Percentiles rank a stretch among this genome's conserved stretches.
Conservation (phyloP, 2,888 invertebrate genomes). For the Parnassius smintheus region DNA sequence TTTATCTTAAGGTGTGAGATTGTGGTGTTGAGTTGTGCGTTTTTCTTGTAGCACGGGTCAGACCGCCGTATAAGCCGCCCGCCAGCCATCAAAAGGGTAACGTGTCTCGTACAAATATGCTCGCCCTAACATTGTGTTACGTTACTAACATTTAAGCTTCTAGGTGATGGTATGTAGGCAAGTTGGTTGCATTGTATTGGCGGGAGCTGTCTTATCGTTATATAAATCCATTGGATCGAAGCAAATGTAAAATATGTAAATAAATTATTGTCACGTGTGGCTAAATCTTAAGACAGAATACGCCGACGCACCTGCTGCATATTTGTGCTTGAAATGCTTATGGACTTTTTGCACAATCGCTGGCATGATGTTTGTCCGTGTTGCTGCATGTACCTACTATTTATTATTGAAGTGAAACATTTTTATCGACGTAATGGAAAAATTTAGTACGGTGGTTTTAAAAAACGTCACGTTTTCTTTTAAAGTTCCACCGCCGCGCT, state of each 20-base stretch:
- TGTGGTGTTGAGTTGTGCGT: slow-evolving; percentile 72
- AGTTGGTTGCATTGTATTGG: slow-evolving; percentile 48
- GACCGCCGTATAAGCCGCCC: slow-evolving; percentile 69
- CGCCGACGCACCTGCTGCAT: slow-evolving; percentile 43
- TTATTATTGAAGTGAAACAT: background rate
- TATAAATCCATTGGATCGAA: slow-evolving; percentile 26
- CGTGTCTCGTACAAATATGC: slow-evolving; percentile 53
- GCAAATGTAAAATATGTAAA: slow-evolving; percentile 43
- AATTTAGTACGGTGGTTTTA: too few species aligned
- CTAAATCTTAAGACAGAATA: slow-evolving; percentile 53
- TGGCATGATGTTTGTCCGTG: slow-evolving; percentile 24
- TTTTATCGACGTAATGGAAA: background rate
- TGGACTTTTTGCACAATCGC: slow-evolving; percentile 19
- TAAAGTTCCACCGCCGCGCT: too few species aligned
- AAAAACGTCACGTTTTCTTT: too few species aligned
- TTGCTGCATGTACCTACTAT: slow-evolving; percentile 17
- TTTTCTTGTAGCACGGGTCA: slow-evolving; percentile 74
- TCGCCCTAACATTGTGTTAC: slow-evolving; percentile 57
- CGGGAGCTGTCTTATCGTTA: slow-evolving; percentile 58
- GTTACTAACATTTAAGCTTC: slow-evolving; percentile 66
- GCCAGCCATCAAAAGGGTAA: slow-evolving; percentile 77
- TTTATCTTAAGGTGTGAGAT: slow-evolving; percentile 53
- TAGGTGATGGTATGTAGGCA: slow-evolving; percentile 70
- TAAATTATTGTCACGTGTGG: slow-evolving; percentile 32
- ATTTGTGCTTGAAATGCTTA: slow-evolving; percentile 36